Evolutionary conservation across 92 coral and sea anemone species (phyloP).

Genomic region (Nematostella vectensis): DNA sequence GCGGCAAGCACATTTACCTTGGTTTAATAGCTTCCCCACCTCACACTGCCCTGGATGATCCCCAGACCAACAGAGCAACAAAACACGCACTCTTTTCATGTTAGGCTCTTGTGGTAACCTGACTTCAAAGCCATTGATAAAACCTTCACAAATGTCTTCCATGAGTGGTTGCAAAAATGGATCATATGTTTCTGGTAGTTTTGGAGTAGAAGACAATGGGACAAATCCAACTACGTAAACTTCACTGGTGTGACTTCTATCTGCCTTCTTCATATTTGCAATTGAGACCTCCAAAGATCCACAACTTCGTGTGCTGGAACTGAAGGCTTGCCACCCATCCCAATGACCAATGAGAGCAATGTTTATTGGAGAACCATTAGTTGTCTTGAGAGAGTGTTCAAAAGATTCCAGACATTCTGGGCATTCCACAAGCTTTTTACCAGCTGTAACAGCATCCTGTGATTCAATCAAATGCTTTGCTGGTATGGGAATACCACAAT

Average conservation of each 20-base stretch:
- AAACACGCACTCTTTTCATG: constrained; percentile 14
- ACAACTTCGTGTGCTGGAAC: constrained; percentile 47
- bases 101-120: constrained; percentile 20
- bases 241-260: constrained; percentile 52
- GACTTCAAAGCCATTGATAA: constrained; percentile 36
- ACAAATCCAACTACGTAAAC: constrained; percentile 60
- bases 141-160: constrained; percentile 36
- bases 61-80: constrained; percentile 46
- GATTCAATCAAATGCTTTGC: constrained; percentile 38
- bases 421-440: constrained; percentile 40
- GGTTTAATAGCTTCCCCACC: constrained; percentile 50
- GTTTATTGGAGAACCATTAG: constrained; percentile 46
- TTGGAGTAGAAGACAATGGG: constrained; percentile 31
- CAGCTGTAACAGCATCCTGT: constrained; percentile 2
- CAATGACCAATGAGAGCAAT: constrained; percentile 60
- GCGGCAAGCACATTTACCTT: constrained; percentile 51
- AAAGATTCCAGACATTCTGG: constrained; percentile 50
- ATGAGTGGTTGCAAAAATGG: constrained; percentile 53
- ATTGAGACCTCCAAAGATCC: constrained; percentile 54
- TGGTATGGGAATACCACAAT: constrained; percentile 44
- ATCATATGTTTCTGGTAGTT: constrained; percentile 31
- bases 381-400: constrained; percentile 29
- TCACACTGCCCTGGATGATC: constrained; percentile 70
- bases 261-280: constrained; percentile 45
- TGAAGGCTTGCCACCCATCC: constrained; percentile 80